Evolutionary conservation across 1,140 invertebrate species (phyloP).

Genomic region (Ostrea edulis): DNA sequence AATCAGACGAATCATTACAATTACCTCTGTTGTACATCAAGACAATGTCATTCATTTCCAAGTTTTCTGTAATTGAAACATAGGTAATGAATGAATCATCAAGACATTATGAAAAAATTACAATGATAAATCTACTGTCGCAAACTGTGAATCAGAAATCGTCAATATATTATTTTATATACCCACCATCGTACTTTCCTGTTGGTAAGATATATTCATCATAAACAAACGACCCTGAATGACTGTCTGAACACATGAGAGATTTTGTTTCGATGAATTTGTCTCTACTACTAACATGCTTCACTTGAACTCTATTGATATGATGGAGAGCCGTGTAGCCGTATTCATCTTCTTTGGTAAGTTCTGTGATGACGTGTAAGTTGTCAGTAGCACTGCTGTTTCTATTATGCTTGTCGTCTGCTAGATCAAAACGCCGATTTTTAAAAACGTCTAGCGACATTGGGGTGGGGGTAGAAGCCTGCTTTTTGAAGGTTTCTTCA

Average conservation of each 20-base stretch:
- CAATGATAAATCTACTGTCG: too few species aligned
- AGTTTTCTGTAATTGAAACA: neutral
- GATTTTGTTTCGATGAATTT: neutral
- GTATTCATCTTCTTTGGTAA: neutral
- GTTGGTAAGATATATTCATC: constrained; percentile 17
- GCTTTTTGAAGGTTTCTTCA: neutral
- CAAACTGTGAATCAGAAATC: neutral
- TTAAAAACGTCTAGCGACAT: neutral
- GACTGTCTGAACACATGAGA: neutral
- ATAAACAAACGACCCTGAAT: neutral
- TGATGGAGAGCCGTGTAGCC: neutral
- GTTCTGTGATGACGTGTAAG: neutral
- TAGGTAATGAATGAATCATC: too few species aligned
- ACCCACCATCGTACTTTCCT: neutral
- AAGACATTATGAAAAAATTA: too few species aligned
- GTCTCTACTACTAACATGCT: neutral
- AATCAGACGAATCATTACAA: neutral
- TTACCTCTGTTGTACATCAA: neutral
- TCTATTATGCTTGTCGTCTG: neutral
- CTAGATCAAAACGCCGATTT: neutral
- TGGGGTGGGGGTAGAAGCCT: neutral
- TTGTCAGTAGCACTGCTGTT: neutral
- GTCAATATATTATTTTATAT: neutral
- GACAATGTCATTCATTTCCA: neutral
- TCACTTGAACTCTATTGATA: neutral